Evolutionary conservation across 2,888 invertebrate species (phyloP).

Genomic region (Polydrusus pterygomalis): DNA sequence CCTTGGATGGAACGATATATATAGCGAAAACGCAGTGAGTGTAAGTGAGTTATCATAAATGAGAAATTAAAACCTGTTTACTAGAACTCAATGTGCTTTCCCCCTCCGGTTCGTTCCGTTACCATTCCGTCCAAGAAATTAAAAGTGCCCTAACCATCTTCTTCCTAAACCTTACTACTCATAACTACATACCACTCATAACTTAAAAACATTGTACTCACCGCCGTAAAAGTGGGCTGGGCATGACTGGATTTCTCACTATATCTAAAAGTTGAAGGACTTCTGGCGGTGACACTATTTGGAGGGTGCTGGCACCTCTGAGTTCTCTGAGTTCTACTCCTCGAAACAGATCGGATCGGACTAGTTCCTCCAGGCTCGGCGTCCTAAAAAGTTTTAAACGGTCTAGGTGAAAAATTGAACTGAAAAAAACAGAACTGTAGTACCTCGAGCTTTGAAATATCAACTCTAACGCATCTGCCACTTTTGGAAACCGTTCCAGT

Average conservation of each 20-base stretch:
- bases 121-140: no score
- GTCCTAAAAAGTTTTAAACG: slow-evolving; percentile 70
- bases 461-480: slow-evolving; percentile 84
- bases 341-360: slow-evolving; percentile 88
- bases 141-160: no score
- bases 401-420: neutral
- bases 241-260: slow-evolving; percentile 65
- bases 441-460: slow-evolving; percentile 82
- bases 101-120: no score
- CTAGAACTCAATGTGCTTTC: no score
- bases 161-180: no score
- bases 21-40: no score
- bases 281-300: slow-evolving; percentile 63
- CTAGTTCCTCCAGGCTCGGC: slow-evolving; percentile 86
- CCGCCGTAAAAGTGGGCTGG: slow-evolving; percentile 65
- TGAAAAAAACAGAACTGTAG: no score
- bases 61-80: no score
- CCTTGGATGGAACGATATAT: no score
- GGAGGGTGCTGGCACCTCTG: slow-evolving; percentile 86
- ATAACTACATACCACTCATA: no score
- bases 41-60: no score
- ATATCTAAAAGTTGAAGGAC: slow-evolving; percentile 67
- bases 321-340: slow-evolving; percentile 92
- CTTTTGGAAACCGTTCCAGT: slow-evolving; percentile 82
- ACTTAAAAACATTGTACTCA: slow-evolving; percentile 57